phyloP scores from a whole-genome alignment of 2,113 vertebrate genomes.

The Ibidorhyncha struthersii region DNA sequence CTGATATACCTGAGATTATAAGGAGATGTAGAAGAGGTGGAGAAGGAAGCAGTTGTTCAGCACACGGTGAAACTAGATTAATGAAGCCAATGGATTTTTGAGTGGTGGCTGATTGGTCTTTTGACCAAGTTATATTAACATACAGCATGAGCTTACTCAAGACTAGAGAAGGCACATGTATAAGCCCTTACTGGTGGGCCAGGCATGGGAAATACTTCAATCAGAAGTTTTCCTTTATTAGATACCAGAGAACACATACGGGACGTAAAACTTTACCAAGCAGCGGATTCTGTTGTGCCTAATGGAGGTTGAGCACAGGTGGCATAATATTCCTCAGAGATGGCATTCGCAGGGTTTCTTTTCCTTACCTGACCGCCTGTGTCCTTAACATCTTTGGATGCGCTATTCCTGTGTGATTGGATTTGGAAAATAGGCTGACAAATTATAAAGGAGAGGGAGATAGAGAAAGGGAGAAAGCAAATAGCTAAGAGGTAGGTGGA shows the following conservation, averaged over 20 bases:
- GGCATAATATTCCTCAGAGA: neutral
- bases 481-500: neutral
- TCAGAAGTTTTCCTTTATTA: neutral
- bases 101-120: neutral
- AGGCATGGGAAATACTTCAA: neutral
- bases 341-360: neutral
- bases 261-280: neutral
- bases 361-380: neutral
- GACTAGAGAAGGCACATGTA: neutral
- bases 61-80: neutral
- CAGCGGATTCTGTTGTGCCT: neutral
- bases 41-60: neutral
- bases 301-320: neutral
- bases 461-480: neutral
- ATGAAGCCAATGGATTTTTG: neutral
- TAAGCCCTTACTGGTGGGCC: neutral
- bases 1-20: neutral
- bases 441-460: neutral
- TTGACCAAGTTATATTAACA: accelerated
- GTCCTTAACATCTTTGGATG: neutral
- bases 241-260: neutral
- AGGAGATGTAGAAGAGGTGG: neutral
- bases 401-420: neutral
- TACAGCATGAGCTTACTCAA: neutral
- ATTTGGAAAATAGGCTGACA: neutral